Base-by-base conservation (phyloP, 2,888 invertebrate genomes). In the Ichneumon xanthorius region DNA sequence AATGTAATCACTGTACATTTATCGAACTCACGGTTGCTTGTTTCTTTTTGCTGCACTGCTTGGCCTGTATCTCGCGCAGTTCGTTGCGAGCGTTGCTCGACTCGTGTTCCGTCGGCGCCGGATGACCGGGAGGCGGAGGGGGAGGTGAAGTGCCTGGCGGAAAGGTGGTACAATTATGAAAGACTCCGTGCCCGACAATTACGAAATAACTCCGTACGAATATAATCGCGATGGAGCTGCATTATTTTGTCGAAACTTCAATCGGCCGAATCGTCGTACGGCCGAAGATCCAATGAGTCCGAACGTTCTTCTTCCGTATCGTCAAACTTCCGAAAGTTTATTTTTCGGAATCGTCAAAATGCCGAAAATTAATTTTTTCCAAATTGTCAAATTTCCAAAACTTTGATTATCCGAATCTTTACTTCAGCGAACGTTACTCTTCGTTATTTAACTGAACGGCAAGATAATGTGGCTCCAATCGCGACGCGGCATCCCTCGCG, bases 71-170 rank as follows among this genome's bases (percentile, higher is more conserved):
- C 94, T 97, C 96, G 87, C 95, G 94, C 67, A 97, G 93, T 91
- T 97, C 97, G 90, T 97, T 97, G 88, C 96, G 96, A 67, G 96
- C 96, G 90, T 97, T 97, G 77, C 96, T 95, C 73, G 96, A 95
- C 86, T 95, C 94, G 83, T 94, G 94, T 79, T 95, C 94, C 0
- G 93, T 91, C 58, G 94, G 92, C 11, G 87, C 70, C 88, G 85
- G 53, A 78, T 90, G 91, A 70, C 88, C 90, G 63, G 87, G 90
- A 16, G 93, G 91, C 2, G 93, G 92, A 16, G 92, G 93, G 19
- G 90, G 89, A 84, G 86, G 81, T n/a, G 89, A 88, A 55, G 87
- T 83, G 9, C 88, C 87, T 88, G 80, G 58, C 50, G 30, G 9
- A 55, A 19, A 55, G n/a, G 16, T 16, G 14, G 45, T 48, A 48